Conservation (phyloP, 2,888 invertebrate species). For the Lasius fuliginosus region DNA sequence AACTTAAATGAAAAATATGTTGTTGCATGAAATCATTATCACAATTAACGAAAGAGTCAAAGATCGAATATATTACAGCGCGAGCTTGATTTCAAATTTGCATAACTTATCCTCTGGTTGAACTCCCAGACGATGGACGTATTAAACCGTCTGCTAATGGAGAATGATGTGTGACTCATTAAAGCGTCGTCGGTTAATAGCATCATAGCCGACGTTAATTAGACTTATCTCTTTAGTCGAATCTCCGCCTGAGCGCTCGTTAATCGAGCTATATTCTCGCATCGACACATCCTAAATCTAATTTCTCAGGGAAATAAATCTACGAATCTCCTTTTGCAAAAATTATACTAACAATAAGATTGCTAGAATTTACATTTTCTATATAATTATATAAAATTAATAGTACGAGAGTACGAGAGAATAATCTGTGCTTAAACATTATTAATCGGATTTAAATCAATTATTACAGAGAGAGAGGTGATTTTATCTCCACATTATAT, state of each 20-base stretch:
- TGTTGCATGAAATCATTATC: slow-evolving; percentile 29
- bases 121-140: slow-evolving; percentile 10
- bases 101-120: not conserved
- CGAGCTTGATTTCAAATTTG: slow-evolving; percentile 16
- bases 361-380: not conserved
- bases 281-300: slow-evolving; percentile 46
- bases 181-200: slow-evolving; percentile 12
- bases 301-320: slow-evolving; percentile 22
- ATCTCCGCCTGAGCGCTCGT: slow-evolving; percentile 12
- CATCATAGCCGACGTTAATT: slow-evolving; percentile 45
- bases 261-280: not conserved
- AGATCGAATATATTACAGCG: not conserved
- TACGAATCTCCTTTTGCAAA: not conserved
- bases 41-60: slow-evolving; percentile 4
- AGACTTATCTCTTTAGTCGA: slow-evolving; percentile 46
- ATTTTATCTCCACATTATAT: not conserved
- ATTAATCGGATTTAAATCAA: not conserved
- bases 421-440: not conserved
- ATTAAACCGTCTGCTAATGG: slow-evolving; percentile 26
- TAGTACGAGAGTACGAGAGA: not conserved
- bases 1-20: slow-evolving; percentile 38
- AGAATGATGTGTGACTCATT: slow-evolving; percentile 30
- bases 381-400: not conserved
- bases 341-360: not conserved
- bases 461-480: not conserved